Evolutionary conservation across 2,888 invertebrate genomes (phyloP).

Genomic region (Gastrophysa polygoni): DNA sequence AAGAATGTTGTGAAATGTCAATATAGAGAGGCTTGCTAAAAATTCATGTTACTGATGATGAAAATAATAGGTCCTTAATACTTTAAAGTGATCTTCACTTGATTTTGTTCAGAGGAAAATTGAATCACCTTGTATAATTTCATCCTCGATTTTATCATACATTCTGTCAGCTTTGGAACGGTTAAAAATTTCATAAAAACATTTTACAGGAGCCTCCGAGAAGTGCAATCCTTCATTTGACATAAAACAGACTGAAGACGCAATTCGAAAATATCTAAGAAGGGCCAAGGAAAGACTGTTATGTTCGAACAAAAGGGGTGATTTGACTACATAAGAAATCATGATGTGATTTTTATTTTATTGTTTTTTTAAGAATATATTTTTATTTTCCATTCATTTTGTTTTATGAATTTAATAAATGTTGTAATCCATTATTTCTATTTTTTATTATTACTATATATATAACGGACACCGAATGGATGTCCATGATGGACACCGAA

Average conservation of each 20-base stretch:
- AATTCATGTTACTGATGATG: too few relatives aligned
- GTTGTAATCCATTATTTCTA: too few relatives aligned
- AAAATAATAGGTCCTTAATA: too few relatives aligned
- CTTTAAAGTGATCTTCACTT: too few relatives aligned
- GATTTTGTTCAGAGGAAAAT: too few relatives aligned
- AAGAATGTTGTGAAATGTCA: too few relatives aligned
- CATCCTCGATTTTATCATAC: too few relatives aligned
- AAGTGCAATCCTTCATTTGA: background rate
- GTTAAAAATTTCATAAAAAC: background rate
- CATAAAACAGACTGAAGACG: background rate
- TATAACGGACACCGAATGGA: constrained; percentile 7
- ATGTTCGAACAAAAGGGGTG: background rate
- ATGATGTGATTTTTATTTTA: background rate
- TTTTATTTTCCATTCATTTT: too few relatives aligned
- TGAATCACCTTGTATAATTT: too few relatives aligned
- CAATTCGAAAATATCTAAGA: background rate
- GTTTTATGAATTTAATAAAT: too few relatives aligned
- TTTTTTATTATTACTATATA: background rate
- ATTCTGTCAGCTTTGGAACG: background rate
- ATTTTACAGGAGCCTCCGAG: constrained; percentile 6
- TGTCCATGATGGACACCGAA: constrained; percentile 1
- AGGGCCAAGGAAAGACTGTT: background rate
- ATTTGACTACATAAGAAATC: background rate
- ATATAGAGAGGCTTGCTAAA: too few relatives aligned
- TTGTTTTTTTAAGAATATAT: too few relatives aligned